Evolutionary conservation across 2,797 vertebrate genomes (phyloP), one percentile per base, ranked within the genome.

Genomic region (Micromesistius poutassou): DNA sequence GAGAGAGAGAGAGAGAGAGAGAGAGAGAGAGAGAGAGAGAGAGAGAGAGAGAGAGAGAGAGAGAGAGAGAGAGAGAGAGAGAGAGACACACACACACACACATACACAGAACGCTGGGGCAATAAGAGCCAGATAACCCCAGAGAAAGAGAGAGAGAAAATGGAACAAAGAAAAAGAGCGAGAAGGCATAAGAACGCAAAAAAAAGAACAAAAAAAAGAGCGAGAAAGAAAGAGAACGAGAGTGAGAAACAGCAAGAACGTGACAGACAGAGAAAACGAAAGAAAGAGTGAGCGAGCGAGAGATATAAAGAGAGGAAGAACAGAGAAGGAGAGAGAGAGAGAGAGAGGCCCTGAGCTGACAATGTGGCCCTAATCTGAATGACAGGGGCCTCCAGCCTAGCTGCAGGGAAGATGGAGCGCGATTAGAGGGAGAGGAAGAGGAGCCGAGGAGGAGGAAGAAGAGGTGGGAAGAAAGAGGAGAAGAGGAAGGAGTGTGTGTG

Each of bases 361-460:
- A 94, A 94, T 92, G 94, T 94, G 94, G 91, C 85, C 94, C 93
- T 95, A 96, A 97, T 97, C 92, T 94, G 95, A 95, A 95, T 95
- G 95, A 96, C 96, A 94, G 87, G 94, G 90, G 88, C 89, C 91
- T 88, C 89, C 82, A 82, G 30, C 80, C 84, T 71, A 83, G 77
- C 62, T n/a, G 72, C 76, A 66, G 77, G 42, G 36, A 89, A 72
- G 46, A 33, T 38, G 75, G 73, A 86, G 89, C 91, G 86, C 86
- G 85, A 84, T 87, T 91, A 84, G 87, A 82, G 88, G 87, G 92
- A 91, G 92, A 93, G 90, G 93, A 62, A 93, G 91, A 90, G 86
- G 89, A 84, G 88, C 88, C 79, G 72, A 71, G 72, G 55, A 77
- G 66, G 82, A 70, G 28, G 77, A 85, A 85, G 89, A 83, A 88